phyloP scores from a whole-genome alignment of 2,888 invertebrate species.

The Apotomis betuletana region DNA sequence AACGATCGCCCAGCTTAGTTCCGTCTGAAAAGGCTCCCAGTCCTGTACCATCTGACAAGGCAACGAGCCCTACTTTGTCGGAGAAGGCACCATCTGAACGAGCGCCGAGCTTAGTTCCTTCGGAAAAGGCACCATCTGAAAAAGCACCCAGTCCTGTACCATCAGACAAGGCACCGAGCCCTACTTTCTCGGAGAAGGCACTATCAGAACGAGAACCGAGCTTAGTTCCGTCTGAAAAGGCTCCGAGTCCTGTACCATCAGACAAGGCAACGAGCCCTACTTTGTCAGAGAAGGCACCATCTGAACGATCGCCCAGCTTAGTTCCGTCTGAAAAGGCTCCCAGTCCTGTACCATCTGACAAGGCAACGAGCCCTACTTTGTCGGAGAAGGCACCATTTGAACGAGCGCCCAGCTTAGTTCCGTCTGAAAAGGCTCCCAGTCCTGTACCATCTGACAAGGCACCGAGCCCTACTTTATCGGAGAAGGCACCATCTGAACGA shows the following conservation, averaged over 20 bases:
- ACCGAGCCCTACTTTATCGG: not conserved
- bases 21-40: not conserved
- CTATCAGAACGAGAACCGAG: not conserved
- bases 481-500: not conserved
- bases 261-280: constrained; percentile 32
- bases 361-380: too few species aligned
- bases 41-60: constrained; percentile 35
- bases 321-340: constrained; percentile 30
- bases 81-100: constrained; percentile 1
- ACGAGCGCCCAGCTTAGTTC: not conserved
- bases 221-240: not conserved
- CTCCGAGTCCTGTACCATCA: not conserved
- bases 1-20: not conserved
- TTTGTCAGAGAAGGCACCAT: not conserved
- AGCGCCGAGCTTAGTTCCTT: not conserved
- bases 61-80: constrained; percentile 14
- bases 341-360: constrained; percentile 7
- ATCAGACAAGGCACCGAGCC: constrained; percentile 13
- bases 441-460: too few species aligned
- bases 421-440: not conserved
- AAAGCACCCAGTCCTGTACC: constrained; percentile 31
- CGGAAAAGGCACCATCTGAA: constrained; percentile 26
- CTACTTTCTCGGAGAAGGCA: not conserved
- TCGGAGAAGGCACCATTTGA: not conserved
- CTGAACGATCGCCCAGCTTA: constrained; percentile 4